Evolutionary conservation across 2,888 invertebrate genomes (phyloP), one percentile per base, ranked within the genome.

Genomic region (Strigamia crassipes): DNA sequence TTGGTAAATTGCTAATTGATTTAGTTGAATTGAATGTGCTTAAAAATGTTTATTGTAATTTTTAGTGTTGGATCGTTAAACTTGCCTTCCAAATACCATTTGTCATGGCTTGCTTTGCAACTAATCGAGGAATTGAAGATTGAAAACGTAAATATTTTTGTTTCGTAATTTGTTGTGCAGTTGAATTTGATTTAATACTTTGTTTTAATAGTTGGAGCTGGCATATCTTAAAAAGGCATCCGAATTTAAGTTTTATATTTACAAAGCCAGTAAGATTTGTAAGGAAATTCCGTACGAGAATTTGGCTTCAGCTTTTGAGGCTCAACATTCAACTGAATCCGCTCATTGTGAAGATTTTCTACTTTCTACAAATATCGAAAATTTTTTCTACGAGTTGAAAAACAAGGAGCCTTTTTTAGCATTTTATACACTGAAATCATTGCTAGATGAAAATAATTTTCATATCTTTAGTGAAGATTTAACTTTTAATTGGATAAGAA

Each of bases 401-500:
- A 66, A 12, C 12, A 66, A 66, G 23, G 23, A 66, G n/a, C 61
- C 61, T 9, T 23, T 66, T 66, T 66, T 66, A 23, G 61, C 61
- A 21, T 66, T 18, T 21, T 23, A 66, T 21, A 66, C 18, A 23
- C 10, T 66, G 8, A 66, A 66, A 66, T 66, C 61, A 21, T 66
- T 66, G 18, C 21, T 46, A 46, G 2, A 46, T 66, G 12, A 66
- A 66, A 66, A 8, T 8, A 23, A 66, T 5, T 66, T 66, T 23
- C 12, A 66, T 23, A 66, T 23, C n/a, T 46, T 46, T 0, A 5
- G 13, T n/a, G 23, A 66, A 66, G 12, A n/a, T n/a, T 66, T 66
- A 23, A 66, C 21, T 66, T 66, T 66, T 23, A 23, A 66, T 66
- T 66, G 61, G 61, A 23, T 66, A 12, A 66, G 61, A 66, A 66